Conservation (phyloP, 2,888 invertebrate genomes). For the Augochlorella aurata region DNA sequence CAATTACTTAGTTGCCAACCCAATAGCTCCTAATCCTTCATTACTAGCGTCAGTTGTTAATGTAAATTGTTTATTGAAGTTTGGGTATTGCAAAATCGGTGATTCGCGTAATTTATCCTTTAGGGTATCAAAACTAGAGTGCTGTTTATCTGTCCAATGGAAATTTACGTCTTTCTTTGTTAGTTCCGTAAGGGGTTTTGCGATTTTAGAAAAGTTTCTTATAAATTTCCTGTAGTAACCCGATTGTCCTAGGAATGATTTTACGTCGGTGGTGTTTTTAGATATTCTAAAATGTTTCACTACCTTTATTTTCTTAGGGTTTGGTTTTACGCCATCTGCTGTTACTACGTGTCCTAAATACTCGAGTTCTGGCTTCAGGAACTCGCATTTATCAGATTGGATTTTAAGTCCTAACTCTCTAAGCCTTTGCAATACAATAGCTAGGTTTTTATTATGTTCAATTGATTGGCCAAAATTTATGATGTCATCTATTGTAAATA, state of each 20-base stretch:
- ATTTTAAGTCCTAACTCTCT: constrained; percentile 6
- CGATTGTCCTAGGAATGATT: constrained; percentile 7
- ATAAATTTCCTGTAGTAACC: constrained; percentile 16
- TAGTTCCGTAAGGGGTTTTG: constrained; percentile 9
- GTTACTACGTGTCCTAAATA: not conserved
- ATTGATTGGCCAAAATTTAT: no score
- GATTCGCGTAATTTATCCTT: not conserved
- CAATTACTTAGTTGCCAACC: no score
- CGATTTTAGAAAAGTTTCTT: constrained; percentile 1
- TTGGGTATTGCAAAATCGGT: not conserved
- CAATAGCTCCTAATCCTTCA: constrained; percentile 13
- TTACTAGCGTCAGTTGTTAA: constrained; percentile 2
- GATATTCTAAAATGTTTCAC: not conserved
- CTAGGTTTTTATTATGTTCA: no score
- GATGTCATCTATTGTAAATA: no score
- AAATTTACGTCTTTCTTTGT: not conserved
- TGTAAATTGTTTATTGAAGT: constrained; percentile 4
- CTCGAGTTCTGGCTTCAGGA: not conserved
- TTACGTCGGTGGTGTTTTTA: not conserved
- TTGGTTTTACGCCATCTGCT: not conserved
- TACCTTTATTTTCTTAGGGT: constrained; percentile 9
- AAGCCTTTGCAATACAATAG: constrained; percentile 10
- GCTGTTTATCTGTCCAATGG: not conserved
- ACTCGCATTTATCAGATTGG: constrained; percentile 24
- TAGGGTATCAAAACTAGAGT: not conserved